Conservation (phyloP, 2,888 invertebrate genomes). For the Rotaria magnacalcarata region DNA sequence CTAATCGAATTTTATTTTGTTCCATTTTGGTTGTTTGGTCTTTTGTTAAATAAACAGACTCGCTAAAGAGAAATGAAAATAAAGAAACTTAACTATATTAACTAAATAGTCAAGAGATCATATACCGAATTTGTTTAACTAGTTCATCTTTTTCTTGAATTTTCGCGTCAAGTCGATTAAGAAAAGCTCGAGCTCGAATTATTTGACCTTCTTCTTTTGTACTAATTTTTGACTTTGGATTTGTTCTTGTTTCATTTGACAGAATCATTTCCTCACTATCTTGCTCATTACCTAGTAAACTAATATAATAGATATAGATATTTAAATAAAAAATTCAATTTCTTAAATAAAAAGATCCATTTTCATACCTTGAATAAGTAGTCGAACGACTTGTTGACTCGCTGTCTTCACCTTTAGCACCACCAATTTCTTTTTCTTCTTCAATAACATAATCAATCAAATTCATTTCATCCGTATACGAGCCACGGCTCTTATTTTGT, state of each 20-base stretch:
- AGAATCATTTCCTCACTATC: background rate
- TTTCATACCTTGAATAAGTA: constrained; percentile 3
- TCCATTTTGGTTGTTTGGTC: constrained; percentile 31
- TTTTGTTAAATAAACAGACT: constrained; percentile 38
- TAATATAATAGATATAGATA: background rate
- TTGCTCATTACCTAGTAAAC: background rate
- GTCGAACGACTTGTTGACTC: background rate
- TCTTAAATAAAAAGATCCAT: background rate
- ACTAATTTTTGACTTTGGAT: background rate
- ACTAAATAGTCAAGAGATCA: background rate
- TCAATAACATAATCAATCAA: constrained; percentile 29
- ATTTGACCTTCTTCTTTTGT: constrained; percentile 41
- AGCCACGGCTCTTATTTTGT: background rate
- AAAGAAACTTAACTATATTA: background rate
- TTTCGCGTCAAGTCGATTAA: constrained; percentile 40
- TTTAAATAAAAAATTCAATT: background rate
- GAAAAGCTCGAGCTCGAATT: constrained; percentile 40
- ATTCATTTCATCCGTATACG: constrained; percentile 1
- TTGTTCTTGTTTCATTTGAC: background rate
- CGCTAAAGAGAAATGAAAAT: background rate
- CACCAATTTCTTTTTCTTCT: constrained; percentile 36
- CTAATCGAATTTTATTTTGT: constrained; percentile 25
- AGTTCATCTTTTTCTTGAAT: constrained; percentile 43
- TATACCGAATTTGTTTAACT: constrained; percentile 37
- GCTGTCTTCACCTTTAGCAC: constrained; percentile 11